phyloP scores from a whole-genome alignment of 2,797 vertebrate genomes.

The Balearica regulorum region DNA sequence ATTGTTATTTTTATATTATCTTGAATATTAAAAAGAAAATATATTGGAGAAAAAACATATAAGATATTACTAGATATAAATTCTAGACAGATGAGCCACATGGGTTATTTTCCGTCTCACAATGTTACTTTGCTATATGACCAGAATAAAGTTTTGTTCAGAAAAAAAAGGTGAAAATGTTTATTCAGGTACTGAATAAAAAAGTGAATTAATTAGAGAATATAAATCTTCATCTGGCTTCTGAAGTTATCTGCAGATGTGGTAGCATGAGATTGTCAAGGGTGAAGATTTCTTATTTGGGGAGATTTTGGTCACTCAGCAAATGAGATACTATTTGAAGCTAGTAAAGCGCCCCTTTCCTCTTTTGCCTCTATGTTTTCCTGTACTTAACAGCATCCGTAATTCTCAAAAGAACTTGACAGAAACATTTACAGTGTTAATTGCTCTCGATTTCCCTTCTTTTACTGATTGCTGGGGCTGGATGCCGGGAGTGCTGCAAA shows the following conservation, averaged over 20 bases:
- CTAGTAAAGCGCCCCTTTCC: not conserved
- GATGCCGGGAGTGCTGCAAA: not conserved
- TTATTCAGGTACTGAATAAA: slow-evolving; percentile 15
- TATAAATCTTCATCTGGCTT: not conserved
- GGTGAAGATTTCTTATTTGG: not conserved
- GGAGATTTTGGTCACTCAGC: not conserved
- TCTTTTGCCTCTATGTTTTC: not conserved
- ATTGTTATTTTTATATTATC: slow-evolving; percentile 56
- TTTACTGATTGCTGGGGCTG: not conserved
- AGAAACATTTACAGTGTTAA: not conserved
- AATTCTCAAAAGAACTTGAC: not conserved
- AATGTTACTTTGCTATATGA: slow-evolving; percentile 2
- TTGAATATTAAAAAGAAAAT: slow-evolving; percentile 50
- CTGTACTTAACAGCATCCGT: not conserved
- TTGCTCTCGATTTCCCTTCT: not conserved
- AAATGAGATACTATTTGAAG: not conserved
- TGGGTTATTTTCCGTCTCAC: slow-evolving; percentile 8
- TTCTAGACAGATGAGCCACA: slow-evolving; percentile 18
- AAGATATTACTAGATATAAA: slow-evolving; percentile 32
- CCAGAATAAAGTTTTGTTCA: slow-evolving; percentile 13
- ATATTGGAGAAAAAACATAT: not conserved
- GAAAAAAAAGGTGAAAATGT: not conserved
- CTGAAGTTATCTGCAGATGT: not conserved
- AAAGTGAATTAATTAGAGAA: not conserved
- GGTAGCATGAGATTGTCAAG: not conserved